These are phyloP conservation scores for Archivesica marissinica DNA, from an alignment of 1,140 invertebrate genomes.

Conservation along the genomic window DNA sequence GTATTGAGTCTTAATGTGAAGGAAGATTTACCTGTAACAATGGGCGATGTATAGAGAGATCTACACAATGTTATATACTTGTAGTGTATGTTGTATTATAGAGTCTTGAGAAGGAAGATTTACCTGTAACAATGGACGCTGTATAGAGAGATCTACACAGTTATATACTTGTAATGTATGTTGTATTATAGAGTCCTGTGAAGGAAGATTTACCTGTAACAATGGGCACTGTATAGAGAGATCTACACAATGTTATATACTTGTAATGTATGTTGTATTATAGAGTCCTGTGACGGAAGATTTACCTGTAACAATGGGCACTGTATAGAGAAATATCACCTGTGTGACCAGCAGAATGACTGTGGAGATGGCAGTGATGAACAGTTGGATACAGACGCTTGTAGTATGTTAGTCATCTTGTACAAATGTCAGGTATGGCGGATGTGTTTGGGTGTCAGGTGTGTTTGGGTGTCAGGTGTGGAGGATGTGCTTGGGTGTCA, in stretches of 20 bases:
- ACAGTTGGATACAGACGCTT: neutral
- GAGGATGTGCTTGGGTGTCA: too few species aligned
- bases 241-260: conserved; percentile 3
- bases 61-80: too few species aligned
- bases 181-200: conserved; percentile 22
- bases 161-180: too few species aligned
- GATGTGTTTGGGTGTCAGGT: too few species aligned
- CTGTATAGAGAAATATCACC: neutral
- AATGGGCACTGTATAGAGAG: conserved; percentile 34
- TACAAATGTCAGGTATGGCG: neutral
- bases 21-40: too few species aligned
- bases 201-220: conserved; percentile 30
- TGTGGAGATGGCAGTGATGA: conserved; percentile 54
- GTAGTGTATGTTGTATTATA: too few species aligned
- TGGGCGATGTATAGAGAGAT: too few species aligned
- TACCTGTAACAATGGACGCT: too few species aligned
- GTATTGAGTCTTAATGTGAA: too few species aligned
- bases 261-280: neutral
- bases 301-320: conserved; percentile 44
- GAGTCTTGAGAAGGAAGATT: too few species aligned
- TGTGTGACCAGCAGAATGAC: conserved; percentile 39
- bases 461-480: too few species aligned
- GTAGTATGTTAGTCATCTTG: neutral
- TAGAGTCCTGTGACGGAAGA: conserved; percentile 26
- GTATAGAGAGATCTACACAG: too few species aligned